These are phyloP conservation scores for Prochilodus magdalenae DNA, from an alignment of 2,113 vertebrate genomes.

Conservation along the genomic window DNA sequence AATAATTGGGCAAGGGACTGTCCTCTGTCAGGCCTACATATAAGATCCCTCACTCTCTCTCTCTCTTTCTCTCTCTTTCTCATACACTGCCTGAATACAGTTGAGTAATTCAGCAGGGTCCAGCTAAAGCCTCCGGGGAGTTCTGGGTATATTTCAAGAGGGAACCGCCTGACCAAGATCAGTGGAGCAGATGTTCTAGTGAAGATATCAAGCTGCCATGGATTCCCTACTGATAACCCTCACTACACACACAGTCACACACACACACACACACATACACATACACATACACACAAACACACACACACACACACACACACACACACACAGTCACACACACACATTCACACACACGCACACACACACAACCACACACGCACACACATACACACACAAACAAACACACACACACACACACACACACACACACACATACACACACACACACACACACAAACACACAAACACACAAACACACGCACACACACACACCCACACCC, in stretches of 20 bases:
- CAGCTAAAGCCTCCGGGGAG: constrained; percentile 29
- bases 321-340: not conserved
- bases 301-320: not conserved
- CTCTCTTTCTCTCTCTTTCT: constrained; percentile 18
- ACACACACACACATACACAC: constrained; percentile 35
- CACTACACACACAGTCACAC: constrained; percentile 23
- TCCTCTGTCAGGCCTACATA: too few relatives aligned
- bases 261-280: constrained; percentile 38
- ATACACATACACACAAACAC: constrained; percentile 14
- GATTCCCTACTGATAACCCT: constrained; percentile 4
- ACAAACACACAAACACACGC: not conserved
- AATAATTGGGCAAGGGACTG: not conserved
- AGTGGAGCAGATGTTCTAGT: constrained; percentile 67
- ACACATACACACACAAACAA: constrained; percentile 33
- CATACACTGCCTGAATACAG: not conserved
- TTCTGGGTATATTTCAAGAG: constrained; percentile 47
- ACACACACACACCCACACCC: constrained; percentile 38
- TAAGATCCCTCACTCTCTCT: not conserved
- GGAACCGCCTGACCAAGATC: constrained; percentile 63
- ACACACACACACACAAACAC: constrained; percentile 34
- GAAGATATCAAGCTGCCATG: constrained; percentile 53
- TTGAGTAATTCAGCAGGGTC: not conserved
- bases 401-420: constrained; percentile 14
- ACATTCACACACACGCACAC: constrained; percentile 56
- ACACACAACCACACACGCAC: constrained; percentile 31